Percentiles rank a stretch among this genome's conserved stretches.
These are phyloP conservation scores for Rostratula benghalensis DNA, from an alignment of 2,113 vertebrate genomes.

Conservation along the genomic window DNA sequence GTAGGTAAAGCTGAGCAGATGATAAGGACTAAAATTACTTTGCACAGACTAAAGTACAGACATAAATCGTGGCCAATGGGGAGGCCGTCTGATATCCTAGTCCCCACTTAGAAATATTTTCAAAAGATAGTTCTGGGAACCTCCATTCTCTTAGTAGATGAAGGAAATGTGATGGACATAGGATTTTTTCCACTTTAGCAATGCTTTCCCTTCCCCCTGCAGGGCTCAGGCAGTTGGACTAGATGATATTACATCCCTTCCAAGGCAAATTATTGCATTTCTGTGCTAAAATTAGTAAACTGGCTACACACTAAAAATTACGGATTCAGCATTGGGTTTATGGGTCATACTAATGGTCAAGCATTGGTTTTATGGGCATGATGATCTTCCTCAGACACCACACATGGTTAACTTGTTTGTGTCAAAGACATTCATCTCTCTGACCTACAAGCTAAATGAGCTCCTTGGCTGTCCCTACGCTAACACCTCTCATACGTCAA, in stretches of 20 bases:
- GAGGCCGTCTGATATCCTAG: not conserved
- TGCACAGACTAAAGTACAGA: not conserved
- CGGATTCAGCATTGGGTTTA: not conserved
- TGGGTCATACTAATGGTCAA: not conserved
- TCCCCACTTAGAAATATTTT: not conserved
- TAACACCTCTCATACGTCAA: not conserved
- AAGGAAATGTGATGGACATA: not conserved
- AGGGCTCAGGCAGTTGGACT: not conserved
- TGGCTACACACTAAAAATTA: not conserved
- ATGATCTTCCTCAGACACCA: not conserved
- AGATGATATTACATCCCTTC: not conserved
- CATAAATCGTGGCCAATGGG: not conserved
- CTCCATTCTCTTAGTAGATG: not conserved
- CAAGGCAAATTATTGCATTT: not conserved
- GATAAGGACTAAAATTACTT: not conserved
- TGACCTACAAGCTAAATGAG: not conserved
- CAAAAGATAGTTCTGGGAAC: not conserved
- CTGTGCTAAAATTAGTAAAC: not conserved
- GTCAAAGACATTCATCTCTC: not conserved
- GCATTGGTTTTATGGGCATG: not conserved
- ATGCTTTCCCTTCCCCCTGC: not conserved
- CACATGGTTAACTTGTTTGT: not conserved
- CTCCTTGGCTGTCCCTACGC: not conserved
- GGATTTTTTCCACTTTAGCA: not conserved
- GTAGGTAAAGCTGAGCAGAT: not conserved